These are phyloP conservation scores for Temnothorax rugatulus DNA, from an alignment of 2,888 invertebrate species.

Conservation along the genomic window DNA sequence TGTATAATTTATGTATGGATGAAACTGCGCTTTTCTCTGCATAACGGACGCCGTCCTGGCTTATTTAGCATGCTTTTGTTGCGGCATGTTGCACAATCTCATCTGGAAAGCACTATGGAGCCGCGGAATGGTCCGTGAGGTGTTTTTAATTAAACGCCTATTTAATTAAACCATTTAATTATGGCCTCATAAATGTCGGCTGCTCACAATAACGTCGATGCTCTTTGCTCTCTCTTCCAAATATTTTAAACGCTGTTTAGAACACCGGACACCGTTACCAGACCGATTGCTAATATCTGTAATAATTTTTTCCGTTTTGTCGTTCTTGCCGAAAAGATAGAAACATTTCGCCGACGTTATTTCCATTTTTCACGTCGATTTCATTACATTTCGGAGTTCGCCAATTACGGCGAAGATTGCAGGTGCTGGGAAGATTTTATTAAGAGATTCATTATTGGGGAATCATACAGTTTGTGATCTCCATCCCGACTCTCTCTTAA, in stretches of 20 bases:
- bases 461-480: neutral
- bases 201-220: conserved; percentile 11
- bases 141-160: conserved; percentile 74
- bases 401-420: neutral
- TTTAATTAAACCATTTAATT: conserved; percentile 75
- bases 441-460: conserved; percentile 6
- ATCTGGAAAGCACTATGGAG: conserved; percentile 47
- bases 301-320: neutral
- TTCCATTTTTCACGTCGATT: neutral
- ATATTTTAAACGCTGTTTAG: neutral
- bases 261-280: neutral
- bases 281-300: conserved; percentile 1
- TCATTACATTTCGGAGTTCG: neutral
- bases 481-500: conserved; percentile 53
- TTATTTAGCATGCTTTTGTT: conserved; percentile 59
- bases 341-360: neutral
- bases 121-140: conserved; percentile 46
- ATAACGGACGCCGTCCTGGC: neutral
- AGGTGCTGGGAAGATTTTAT: conserved; percentile 1
- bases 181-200: conserved; percentile 53
- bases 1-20: conserved; percentile 30
- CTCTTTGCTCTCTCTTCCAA: neutral
- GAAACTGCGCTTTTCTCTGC: conserved; percentile 21
- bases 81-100: conserved; percentile 50
- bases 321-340: neutral